These are phyloP conservation scores for Drosophila anomelani DNA, from an alignment of 2,888 invertebrate genomes.

Conservation along the genomic window DNA sequence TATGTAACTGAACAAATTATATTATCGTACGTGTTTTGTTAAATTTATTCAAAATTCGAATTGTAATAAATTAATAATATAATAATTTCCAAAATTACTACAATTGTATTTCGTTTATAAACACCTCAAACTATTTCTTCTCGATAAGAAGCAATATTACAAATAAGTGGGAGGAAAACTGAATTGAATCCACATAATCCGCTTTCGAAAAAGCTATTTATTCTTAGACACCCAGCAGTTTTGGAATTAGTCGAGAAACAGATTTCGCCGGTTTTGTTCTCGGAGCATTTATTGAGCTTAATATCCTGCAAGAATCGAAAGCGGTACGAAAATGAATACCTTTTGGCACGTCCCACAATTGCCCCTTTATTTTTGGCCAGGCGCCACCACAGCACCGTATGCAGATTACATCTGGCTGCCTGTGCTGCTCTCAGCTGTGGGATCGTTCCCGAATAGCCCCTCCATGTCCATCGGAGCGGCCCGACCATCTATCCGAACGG, in stretches of 20 bases:
- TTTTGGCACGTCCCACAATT: background rate
- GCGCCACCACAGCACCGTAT: conserved; percentile 56
- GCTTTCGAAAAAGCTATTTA: background rate
- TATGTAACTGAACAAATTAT: background rate
- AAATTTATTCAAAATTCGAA: too few species aligned
- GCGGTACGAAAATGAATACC: background rate
- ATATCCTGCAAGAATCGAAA: background rate
- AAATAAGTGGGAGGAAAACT: too few species aligned
- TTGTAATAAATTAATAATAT: too few species aligned
- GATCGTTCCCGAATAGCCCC: conserved; percentile 26
- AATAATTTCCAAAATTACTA: too few species aligned
- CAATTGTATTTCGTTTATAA: too few species aligned
- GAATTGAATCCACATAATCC: too few species aligned
- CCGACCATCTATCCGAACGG: conserved; percentile 34
- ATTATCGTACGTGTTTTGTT: too few species aligned
- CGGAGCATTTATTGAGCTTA: background rate
- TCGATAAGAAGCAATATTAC: too few species aligned
- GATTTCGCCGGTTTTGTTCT: background rate
- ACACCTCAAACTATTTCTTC: too few species aligned
- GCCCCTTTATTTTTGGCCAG: conserved; percentile 54
- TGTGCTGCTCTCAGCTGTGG: conserved; percentile 3
- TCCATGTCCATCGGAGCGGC: conserved; percentile 22
- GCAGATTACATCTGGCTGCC: conserved; percentile 50
- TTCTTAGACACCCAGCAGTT: background rate
- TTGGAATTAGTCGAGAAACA: background rate